Evolutionary conservation across 1,140 invertebrate genomes (phyloP), one percentile per base, ranked within the genome.

Genomic region (Atta colombica): DNA sequence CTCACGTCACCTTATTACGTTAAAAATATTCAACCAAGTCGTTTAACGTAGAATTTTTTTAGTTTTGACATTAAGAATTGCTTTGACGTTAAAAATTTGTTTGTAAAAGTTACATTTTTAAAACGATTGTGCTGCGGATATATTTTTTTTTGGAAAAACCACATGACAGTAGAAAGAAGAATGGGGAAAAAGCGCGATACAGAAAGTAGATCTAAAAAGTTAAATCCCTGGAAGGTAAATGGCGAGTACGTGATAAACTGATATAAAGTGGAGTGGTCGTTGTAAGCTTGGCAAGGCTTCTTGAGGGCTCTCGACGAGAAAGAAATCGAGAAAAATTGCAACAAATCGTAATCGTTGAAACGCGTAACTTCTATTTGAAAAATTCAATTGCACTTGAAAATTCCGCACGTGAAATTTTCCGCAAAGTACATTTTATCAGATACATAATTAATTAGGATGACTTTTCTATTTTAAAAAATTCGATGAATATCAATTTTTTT

Each of bases 221-320:
- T 71, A 58, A 45, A 35, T 58, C 21, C 14, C 51, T 8, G 66
- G 31, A 28, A 71, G 49, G 39, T 74, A 84, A 84, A 75, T 84
- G 55, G 80, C 63, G 39, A n/a, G 28, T 21, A 63, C 65, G 65
- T 81, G 65, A 81, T 75, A 84, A 74, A 84, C 21, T 60, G 80
- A 84, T 74, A 84, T 84, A 84, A 84, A 84, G 69, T 28, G n/a
- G 58, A 75, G 55, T 75, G 55, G 55, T 55, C 49, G 16, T n/a
- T 81, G 55, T 58, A 51, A 69, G 28, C 63, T 55, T 25, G 16
- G 35, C 45, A 18, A 72, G 39, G 7, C 55, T 63, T 75, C 16
- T 35, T 28, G 25, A 61, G 25, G 28, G 28, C 12, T 49, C n/a
- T 75, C 55, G 25, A 39, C 39, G 55, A 25, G 18, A 14, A 82